Evolutionary conservation across 1,140 invertebrate genomes (phyloP), one percentile per base, ranked within the genome.

Genomic region (Diachasma alloeum): DNA sequence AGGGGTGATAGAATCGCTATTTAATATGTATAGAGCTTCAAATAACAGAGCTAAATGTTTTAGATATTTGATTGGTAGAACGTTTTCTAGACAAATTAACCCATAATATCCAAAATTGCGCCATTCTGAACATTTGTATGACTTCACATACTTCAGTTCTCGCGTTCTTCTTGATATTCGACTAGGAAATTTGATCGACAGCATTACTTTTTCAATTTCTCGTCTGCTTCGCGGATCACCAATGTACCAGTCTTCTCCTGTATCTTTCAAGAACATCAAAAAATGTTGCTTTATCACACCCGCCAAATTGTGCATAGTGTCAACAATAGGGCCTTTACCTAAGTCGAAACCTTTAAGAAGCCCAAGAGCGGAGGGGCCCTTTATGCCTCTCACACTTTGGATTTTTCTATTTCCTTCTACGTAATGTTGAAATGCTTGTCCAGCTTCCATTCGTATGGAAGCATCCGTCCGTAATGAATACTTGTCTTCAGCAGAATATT

Each of bases 121-220:
- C 78, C 78, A 81, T 73, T 82, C 77, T 39, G 77, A 80, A 0
- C 78, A 78, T 63, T 81, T 79, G 72, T 76, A 82, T 67, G 67
- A 36, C 0, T 68, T 56, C 9, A 19, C 42, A 11, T 39, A 26
- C 6, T 70, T 37, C 4, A 79, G 19, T 37, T 11, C 24, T 26
- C 72, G 37, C 3, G 74, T 37, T 22, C 17, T 42, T 3, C 69
- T 11, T 73, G 44, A 56, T 2, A 72, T 68, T 37, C 73, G 48
- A 36, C 13, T 56, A 36, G 76, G 77, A 59, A 48, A 71, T 59
- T 73, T 69, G 0, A 78, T 76, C n/a, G 63, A 67, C n/a, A 76
- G 17, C 13, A 76, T 26, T 22, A 11, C 0, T 36, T 72, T 56
- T 19, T 76, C 46, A 37, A 59, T 72, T 66, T 17, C 22, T 31